Conservation (phyloP, 1,140 invertebrate genomes). For the Pararge aegeria region DNA sequence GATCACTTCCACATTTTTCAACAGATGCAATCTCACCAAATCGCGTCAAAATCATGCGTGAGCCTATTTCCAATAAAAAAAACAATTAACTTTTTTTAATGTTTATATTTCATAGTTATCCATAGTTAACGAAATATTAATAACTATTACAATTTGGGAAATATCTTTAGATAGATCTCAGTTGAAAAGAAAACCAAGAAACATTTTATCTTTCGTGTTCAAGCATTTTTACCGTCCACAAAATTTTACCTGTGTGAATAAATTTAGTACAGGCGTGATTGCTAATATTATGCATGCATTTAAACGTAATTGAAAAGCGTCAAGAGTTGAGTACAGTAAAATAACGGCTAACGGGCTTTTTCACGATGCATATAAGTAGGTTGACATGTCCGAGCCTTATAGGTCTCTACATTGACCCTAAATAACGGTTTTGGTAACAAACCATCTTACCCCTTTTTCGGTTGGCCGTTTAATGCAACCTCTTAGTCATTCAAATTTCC, state of each 20-base stretch:
- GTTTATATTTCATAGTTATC: too few relatives aligned
- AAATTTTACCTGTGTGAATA: neutral
- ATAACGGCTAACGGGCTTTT: constrained; percentile 13
- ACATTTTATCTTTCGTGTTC: neutral
- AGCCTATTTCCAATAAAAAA: too few relatives aligned
- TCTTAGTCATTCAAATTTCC: constrained; percentile 31
- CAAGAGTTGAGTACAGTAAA: constrained; percentile 3
- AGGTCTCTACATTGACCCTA: constrained; percentile 24
- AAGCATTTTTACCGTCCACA: neutral
- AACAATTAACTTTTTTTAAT: too few relatives aligned
- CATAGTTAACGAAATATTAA: too few relatives aligned
- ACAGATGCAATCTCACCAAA: too few relatives aligned
- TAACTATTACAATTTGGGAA: too few relatives aligned
- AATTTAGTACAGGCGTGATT: constrained; percentile 10
- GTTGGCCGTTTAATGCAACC: constrained; percentile 25
- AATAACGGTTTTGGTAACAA: constrained; percentile 26
- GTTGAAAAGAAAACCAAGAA: neutral
- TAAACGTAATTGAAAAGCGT: constrained; percentile 17
- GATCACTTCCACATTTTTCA: too few relatives aligned
- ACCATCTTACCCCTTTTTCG: constrained; percentile 21
- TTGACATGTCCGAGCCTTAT: constrained; percentile 2
- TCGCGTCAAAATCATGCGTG: too few relatives aligned
- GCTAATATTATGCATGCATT: constrained; percentile 15
- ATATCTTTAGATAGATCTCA: neutral
- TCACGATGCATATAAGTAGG: constrained; percentile 18